phyloP scores from a whole-genome alignment of 2,888 invertebrate genomes.

The Cataglyphis rosenhaueri region DNA sequence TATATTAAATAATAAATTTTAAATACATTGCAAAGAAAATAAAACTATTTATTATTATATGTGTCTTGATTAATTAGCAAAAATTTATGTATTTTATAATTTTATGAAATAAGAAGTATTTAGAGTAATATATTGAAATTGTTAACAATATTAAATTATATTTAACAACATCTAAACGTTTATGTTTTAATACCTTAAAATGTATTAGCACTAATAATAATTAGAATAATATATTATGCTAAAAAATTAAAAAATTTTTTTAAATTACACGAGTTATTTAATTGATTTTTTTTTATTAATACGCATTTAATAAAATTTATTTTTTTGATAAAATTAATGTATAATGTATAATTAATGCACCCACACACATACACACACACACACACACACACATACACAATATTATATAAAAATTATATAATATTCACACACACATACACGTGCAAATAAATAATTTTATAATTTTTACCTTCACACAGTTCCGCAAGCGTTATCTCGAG shows the following conservation, averaged over 20 bases:
- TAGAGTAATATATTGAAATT: neutral
- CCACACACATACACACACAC: too few species aligned
- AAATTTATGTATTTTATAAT: neutral
- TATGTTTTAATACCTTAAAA: neutral
- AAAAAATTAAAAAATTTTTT: neutral
- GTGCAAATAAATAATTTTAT: neutral
- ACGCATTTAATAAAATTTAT: neutral
- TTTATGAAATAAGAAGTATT: neutral
- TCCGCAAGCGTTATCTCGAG: neutral
- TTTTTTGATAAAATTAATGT: neutral
- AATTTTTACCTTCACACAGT: neutral
- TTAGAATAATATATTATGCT: neutral
- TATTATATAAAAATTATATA: too few species aligned
- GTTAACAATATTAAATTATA: neutral
- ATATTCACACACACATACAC: too few species aligned
- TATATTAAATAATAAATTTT: neutral
- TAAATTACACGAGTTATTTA: neutral
- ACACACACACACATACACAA: too few species aligned
- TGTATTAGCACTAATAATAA: neutral
- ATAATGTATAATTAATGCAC: neutral
- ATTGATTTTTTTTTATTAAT: neutral
- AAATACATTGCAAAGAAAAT: neutral
- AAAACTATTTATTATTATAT: neutral
- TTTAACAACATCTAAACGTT: neutral
- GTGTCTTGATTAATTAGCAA: neutral